phyloP scores from a whole-genome alignment of 2,888 invertebrate species.

The Xiphydria camelus region DNA sequence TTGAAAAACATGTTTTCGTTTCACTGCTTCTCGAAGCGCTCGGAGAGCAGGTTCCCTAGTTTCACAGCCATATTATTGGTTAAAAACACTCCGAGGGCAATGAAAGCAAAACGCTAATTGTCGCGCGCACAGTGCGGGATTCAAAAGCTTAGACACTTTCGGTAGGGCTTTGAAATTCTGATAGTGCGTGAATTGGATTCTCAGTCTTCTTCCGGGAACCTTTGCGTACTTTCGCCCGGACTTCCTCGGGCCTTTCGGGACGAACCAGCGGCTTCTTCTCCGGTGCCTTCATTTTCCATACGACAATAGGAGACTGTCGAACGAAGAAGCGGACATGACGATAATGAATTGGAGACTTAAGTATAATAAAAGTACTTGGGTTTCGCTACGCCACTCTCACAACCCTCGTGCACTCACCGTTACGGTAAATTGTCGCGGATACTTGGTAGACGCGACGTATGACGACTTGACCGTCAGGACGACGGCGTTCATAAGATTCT shows the following conservation, averaged over 20 bases:
- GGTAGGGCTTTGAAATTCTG: slow-evolving; percentile 94
- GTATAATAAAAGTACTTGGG: too few species aligned
- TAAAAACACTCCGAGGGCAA: too few species aligned
- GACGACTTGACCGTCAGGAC: slow-evolving; percentile 97
- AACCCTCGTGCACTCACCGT: too few species aligned
- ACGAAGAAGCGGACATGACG: too few species aligned
- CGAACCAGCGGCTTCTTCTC: slow-evolving; percentile 97
- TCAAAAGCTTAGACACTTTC: slow-evolving; percentile 68
- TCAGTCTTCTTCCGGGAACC: slow-evolving; percentile 96
- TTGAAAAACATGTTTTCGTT: too few species aligned
- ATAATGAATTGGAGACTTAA: too few species aligned
- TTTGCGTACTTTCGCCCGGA: slow-evolving; percentile 93
- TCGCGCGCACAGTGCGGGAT: too few species aligned
- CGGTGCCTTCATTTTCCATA: slow-evolving; percentile 99
- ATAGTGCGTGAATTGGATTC: slow-evolving; percentile 93
- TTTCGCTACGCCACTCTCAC: too few species aligned
- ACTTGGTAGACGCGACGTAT: slow-evolving; percentile 98
- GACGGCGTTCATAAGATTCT: slow-evolving; percentile 99
- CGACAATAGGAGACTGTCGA: slow-evolving; percentile 88
- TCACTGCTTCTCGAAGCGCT: too few species aligned
- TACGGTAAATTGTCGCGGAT: slow-evolving; percentile 84
- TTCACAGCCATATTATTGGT: too few species aligned
- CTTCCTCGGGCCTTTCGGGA: slow-evolving; percentile 92
- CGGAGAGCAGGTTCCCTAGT: too few species aligned
- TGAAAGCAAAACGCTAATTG: too few species aligned